Evolutionary conservation across 2,113 vertebrate genomes (phyloP), one percentile per base, ranked within the genome.

Genomic region (Taxidea taxus): DNA sequence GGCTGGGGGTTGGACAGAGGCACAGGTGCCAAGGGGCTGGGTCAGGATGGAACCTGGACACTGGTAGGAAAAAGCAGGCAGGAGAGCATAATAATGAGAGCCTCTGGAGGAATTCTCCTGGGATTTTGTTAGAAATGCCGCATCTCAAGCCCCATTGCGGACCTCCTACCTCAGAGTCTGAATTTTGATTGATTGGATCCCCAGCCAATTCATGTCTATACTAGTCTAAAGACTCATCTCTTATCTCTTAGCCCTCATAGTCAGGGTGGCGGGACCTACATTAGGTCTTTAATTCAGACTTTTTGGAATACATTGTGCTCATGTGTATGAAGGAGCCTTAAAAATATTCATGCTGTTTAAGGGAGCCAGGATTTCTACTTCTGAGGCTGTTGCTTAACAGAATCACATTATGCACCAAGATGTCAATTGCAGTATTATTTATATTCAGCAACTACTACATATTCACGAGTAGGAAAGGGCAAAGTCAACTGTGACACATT

Each of bases 181-280:
- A 47, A 21, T 51, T 31, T 16, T 20, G 5, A 5, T 16, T 20
- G 5, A 5, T 60, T 39, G 21, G 14, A 31, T 12, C 51, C 2
- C 83, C 44, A 6, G 66, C 4, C 4, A n/a, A 37, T 8, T 14
- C 14, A 3, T 1, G 1, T 6, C 3, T 4, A 9, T 3, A 1
- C n/a, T 44, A 16, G 5, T 25, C 51, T 60, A 49, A 60, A 44
- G 34, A 4, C 31, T 12, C 20, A 0, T 4, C n/a, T 42, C 29
- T 21, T 7, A 1, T 34, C 58, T 13, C 68, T 74, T 11, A 7
- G 37, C 44, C 11, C 39, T 75, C 16, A 3, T 15, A 2, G 2
- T 47, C 7, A 20, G 18, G 37, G 9, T 56, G 49, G 15, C 6
- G 12, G 25, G 25, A 6, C 31, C 20, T 4, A n/a, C 0, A 11